These are phyloP conservation scores for Stomatorhinus walkeri DNA, from an alignment of 2,797 vertebrate genomes.

Conservation along the genomic window DNA sequence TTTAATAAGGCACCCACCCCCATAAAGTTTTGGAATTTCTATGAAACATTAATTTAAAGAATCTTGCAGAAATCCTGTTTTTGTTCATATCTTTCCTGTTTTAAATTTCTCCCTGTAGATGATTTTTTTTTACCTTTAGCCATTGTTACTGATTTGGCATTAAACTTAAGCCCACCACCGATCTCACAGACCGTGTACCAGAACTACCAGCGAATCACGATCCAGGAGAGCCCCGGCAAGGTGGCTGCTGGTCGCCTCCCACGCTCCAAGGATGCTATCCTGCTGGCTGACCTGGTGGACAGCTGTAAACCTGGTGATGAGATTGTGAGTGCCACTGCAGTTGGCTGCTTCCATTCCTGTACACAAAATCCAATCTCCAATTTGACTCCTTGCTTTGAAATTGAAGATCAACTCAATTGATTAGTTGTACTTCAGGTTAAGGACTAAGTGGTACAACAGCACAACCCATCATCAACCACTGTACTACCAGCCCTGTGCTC, in stretches of 20 bases:
- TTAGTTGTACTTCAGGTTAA: neutral
- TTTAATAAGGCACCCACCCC: neutral
- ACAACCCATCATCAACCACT: neutral
- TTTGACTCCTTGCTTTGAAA: neutral
- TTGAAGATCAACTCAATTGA: neutral
- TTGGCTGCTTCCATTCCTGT: neutral
- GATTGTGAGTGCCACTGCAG: constrained; percentile 71
- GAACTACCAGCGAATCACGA: constrained; percentile 95
- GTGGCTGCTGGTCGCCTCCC: constrained; percentile 89
- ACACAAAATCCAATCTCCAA: neutral
- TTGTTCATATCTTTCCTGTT: neutral
- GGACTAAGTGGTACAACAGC: neutral
- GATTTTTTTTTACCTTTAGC: neutral
- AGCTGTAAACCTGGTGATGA: constrained; percentile 94
- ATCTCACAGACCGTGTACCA: constrained; percentile 83
- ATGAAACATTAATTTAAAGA: neutral
- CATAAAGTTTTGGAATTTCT: neutral
- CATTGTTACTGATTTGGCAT: neutral
- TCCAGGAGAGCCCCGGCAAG: constrained; percentile 94
- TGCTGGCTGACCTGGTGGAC: constrained; percentile 89
- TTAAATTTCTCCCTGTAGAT: neutral
- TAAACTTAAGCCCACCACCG: neutral
- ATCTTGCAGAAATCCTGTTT: neutral
- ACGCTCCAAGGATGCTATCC: constrained; percentile 91
- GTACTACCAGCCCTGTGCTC: neutral